phyloP scores from a whole-genome alignment of 1,140 invertebrate species.

The Sitodiplosis mosellana region DNA sequence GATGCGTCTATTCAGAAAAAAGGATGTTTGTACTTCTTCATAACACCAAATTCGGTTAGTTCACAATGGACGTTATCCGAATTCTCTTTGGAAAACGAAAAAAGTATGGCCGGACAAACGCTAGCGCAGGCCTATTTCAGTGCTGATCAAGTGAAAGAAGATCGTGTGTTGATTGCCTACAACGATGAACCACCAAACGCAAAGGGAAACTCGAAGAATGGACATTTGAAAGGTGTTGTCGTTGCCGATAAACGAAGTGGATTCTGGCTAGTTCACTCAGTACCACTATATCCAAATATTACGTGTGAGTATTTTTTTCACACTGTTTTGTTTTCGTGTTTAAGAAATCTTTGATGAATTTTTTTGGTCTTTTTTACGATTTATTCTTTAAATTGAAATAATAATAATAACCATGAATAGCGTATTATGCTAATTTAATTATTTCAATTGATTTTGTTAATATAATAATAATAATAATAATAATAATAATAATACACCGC shows the following conservation, averaged over 20 bases:
- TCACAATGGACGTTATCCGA: constrained; percentile 47
- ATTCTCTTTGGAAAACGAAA: constrained; percentile 41
- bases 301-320: background rate
- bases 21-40: constrained; percentile 52
- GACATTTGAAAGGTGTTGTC: constrained; percentile 74
- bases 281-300: constrained; percentile 59
- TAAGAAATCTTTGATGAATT: too few relatives aligned
- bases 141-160: constrained; percentile 22
- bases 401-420: too few relatives aligned
- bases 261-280: constrained; percentile 82
- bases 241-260: constrained; percentile 49
- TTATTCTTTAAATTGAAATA: too few relatives aligned
- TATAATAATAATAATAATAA: too few relatives aligned
- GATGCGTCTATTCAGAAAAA: constrained; percentile 6
- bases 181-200: constrained; percentile 64
- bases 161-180: constrained; percentile 47
- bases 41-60: constrained; percentile 42
- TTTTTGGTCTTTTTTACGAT: too few relatives aligned
- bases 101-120: constrained; percentile 55
- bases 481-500: too few relatives aligned
- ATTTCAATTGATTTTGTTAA: too few relatives aligned
- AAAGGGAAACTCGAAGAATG: constrained; percentile 32
- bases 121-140: constrained; percentile 40
- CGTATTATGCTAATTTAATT: too few relatives aligned
- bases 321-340: background rate